A percentile compares a stretch with the other conserved stretches of the same genome.
phyloP scores from a whole-genome alignment of 2,888 invertebrate species.

The Eilema depressum region DNA sequence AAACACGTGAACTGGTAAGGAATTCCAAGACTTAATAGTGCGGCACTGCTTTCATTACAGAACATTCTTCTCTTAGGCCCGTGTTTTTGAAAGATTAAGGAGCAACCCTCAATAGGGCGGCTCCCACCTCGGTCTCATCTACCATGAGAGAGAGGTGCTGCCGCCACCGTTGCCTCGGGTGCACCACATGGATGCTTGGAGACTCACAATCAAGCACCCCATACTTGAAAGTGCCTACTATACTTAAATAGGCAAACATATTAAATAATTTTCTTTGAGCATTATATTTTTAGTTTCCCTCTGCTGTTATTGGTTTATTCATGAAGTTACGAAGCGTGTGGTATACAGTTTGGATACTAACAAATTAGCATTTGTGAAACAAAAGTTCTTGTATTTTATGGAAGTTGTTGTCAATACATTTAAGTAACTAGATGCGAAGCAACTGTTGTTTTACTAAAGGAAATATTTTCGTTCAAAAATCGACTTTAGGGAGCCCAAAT shows the following conservation, averaged over 20 bases:
- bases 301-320: conserved; percentile 18
- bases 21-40: too few species aligned
- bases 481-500: background rate
- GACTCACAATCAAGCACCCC: background rate
- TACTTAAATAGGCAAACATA: background rate
- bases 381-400: conserved; percentile 14
- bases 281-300: conserved; percentile 13
- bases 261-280: conserved; percentile 15
- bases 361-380: conserved; percentile 18
- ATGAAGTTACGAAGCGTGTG: conserved; percentile 15
- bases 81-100: too few species aligned
- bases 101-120: too few species aligned
- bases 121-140: too few species aligned
- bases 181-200: too few species aligned
- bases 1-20: too few species aligned
- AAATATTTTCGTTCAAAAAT: background rate
- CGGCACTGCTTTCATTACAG: too few species aligned
- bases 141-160: too few species aligned
- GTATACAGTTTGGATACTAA: conserved; percentile 14
- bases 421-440: background rate
- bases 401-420: conserved; percentile 4
- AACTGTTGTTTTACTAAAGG: background rate
- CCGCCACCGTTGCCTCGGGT: too few species aligned
- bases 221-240: background rate
- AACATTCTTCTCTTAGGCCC: background rate